Conservation (phyloP, 2,888 invertebrate species). For the Leucophenga maculata region DNA sequence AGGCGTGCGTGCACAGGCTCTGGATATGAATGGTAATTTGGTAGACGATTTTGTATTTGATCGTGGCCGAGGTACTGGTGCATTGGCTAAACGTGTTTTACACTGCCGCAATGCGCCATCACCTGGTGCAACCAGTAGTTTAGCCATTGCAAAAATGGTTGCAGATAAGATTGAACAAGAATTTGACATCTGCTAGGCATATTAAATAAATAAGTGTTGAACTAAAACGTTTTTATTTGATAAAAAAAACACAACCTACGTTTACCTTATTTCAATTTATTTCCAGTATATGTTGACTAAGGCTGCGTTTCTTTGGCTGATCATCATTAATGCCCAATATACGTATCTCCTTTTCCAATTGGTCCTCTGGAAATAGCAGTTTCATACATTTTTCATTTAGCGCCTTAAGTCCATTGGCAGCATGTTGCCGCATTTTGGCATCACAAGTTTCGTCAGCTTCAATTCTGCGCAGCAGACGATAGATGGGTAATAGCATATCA, state of each 20-base stretch:
- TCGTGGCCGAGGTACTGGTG: constrained; percentile 79
- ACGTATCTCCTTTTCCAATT: constrained; percentile 64
- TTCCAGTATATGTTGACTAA: constrained; percentile 61
- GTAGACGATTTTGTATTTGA: constrained; percentile 99
- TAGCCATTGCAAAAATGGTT: constrained; percentile 96
- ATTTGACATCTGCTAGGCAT: too few species aligned
- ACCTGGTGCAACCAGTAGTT: constrained; percentile 96
- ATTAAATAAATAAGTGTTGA: too few species aligned
- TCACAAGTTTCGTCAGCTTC: constrained; percentile 60
- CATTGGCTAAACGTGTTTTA: constrained; percentile 84
- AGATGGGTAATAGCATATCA: constrained; percentile 69
- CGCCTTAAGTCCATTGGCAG: constrained; percentile 64
- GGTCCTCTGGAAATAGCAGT: constrained; percentile 55
- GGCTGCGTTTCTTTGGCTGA: constrained; percentile 26
- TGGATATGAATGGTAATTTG: constrained; percentile 85
- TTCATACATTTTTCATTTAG: constrained; percentile 66
- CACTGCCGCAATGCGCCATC: constrained; percentile 99
- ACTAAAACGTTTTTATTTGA: too few species aligned
- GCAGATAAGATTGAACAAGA: constrained; percentile 83
- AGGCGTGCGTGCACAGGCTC: constrained; percentile 97
- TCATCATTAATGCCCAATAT: constrained; percentile 65
- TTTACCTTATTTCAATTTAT: constrained; percentile 42
- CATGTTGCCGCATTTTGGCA: constrained; percentile 67
- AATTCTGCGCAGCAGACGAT: constrained; percentile 62
- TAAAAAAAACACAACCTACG: too few species aligned